Evolutionary conservation across 2,113 vertebrate genomes (phyloP).

Genomic region (Rutilus rutilus): DNA sequence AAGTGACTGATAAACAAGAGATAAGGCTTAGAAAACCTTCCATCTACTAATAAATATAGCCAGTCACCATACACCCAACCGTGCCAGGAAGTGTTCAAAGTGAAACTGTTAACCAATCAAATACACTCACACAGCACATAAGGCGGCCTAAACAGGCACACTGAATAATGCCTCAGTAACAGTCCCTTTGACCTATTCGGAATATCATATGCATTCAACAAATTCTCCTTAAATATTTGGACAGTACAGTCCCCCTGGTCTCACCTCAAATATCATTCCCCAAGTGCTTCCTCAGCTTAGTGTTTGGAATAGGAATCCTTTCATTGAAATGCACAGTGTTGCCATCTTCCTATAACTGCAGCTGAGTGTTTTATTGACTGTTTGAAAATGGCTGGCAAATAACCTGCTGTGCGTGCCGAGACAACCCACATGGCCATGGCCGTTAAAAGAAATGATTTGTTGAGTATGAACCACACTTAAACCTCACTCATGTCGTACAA

Average conservation of each 20-base stretch:
- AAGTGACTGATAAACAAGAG: constrained; percentile 38
- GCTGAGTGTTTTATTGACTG: constrained; percentile 67
- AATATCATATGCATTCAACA: constrained; percentile 4
- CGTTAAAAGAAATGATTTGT: constrained; percentile 68
- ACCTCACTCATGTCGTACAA: constrained; percentile 58
- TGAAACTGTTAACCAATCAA: background rate
- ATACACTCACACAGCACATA: background rate
- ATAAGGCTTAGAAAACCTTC: constrained; percentile 27
- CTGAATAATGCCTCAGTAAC: background rate
- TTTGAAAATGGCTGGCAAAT: constrained; percentile 59
- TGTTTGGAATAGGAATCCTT: constrained; percentile 55
- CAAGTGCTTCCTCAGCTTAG: constrained; percentile 57
- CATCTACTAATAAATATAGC: background rate
- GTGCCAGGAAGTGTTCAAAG: background rate
- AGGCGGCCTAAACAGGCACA: background rate
- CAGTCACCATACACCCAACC: background rate
- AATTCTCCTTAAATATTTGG: constrained; percentile 13
- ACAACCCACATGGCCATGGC: constrained; percentile 56
- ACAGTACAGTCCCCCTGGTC: constrained; percentile 34
- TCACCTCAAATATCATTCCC: constrained; percentile 63
- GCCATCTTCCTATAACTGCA: constrained; percentile 61
- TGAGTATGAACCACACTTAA: constrained; percentile 54
- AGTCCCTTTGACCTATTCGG: background rate
- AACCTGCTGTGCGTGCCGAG: constrained; percentile 45
- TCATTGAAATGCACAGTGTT: constrained; percentile 67